Evolutionary conservation across 2,113 vertebrate genomes (phyloP).

Genomic region (Pachyramphus minor): DNA sequence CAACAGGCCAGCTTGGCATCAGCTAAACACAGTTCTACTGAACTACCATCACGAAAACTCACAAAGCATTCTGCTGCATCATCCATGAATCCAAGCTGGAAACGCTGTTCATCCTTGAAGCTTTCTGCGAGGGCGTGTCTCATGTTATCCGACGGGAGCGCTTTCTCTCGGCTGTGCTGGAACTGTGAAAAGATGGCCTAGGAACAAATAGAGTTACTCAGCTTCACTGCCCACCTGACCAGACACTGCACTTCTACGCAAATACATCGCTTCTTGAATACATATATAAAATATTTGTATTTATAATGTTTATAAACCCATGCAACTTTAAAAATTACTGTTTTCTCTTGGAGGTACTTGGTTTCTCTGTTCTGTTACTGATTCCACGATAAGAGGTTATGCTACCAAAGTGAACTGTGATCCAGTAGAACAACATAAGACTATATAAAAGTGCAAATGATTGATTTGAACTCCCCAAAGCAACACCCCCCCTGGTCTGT

Average conservation of each 20-base stretch:
- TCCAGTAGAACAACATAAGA: background rate
- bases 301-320: background rate
- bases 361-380: background rate
- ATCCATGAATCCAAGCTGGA: slow-evolving; percentile 98
- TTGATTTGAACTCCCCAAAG: background rate
- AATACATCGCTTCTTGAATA: background rate
- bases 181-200: slow-evolving; percentile 95
- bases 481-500: background rate
- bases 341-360: background rate
- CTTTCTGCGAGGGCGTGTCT: slow-evolving; percentile 93
- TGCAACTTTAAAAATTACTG: background rate
- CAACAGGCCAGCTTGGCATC: background rate
- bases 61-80: slow-evolving; percentile 99
- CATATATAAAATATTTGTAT: background rate
- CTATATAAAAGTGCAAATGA: background rate
- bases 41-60: slow-evolving; percentile 56
- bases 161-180: slow-evolving; percentile 93
- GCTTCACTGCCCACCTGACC: background rate
- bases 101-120: slow-evolving; percentile 96
- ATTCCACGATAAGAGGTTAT: background rate
- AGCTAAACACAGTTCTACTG: background rate
- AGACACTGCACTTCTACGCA: background rate
- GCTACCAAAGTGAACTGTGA: background rate
- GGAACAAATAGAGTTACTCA: background rate
- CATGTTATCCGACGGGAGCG: slow-evolving; percentile 92